A percentile compares a stretch with the other conserved stretches of the same genome.
Evolutionary conservation across 2,797 vertebrate species (phyloP).

Genomic region (Malurus leucopterus): DNA sequence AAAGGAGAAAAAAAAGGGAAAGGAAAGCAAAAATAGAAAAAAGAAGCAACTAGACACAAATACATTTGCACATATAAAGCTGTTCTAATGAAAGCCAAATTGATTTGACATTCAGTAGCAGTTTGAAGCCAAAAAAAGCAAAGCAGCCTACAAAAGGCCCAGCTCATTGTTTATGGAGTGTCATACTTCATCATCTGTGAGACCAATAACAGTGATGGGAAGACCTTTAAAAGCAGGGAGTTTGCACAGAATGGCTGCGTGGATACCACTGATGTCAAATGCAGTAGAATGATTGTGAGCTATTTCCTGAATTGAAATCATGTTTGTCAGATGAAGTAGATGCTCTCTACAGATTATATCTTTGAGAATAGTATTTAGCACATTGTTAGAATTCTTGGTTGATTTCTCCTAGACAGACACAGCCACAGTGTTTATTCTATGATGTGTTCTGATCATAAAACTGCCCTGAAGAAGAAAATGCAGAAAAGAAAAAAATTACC

Average conservation of each 20-base stretch:
- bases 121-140: constrained; percentile 84
- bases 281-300: constrained; percentile 83
- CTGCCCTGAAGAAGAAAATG: constrained; percentile 13
- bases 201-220: constrained; percentile 87
- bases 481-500: constrained; percentile 11
- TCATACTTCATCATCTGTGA: constrained; percentile 94
- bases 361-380: constrained; percentile 67
- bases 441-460: not conserved
- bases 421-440: constrained; percentile 6
- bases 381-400: constrained; percentile 43
- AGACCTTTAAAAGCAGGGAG: constrained; percentile 85
- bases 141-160: constrained; percentile 84
- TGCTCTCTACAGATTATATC: constrained; percentile 74
- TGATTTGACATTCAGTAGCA: constrained; percentile 90
- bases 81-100: constrained; percentile 91
- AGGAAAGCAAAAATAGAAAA: constrained; percentile 59
- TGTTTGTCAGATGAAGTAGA: constrained; percentile 74
- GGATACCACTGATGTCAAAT: constrained; percentile 87
- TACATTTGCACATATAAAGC: constrained; percentile 87
- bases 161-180: constrained; percentile 97
- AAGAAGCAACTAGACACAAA: constrained; percentile 81
- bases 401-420: constrained; percentile 23
- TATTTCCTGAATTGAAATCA: constrained; percentile 84
- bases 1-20: constrained; percentile 47
- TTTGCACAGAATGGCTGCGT: constrained; percentile 77